Base-by-base conservation (phyloP, 2,888 invertebrate species). In the Pemphredon lugubris region DNA sequence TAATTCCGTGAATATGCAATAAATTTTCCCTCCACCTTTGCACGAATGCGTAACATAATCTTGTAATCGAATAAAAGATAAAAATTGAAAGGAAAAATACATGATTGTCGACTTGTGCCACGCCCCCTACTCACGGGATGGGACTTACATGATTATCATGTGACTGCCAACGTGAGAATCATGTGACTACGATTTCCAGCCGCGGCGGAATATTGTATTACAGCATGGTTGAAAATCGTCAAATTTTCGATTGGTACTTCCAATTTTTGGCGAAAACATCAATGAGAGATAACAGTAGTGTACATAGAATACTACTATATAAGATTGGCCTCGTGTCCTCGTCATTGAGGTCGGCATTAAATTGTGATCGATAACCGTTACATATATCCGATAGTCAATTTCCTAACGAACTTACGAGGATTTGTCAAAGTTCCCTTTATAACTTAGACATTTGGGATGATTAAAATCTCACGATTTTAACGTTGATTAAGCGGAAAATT, bases 121-220 rank as follows among this genome's bases (percentile, higher is more conserved):
- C 89, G 87, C 88, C 85, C 88, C 82, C 80, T 71, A 79, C 77
- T 82, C 81, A 79, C 80, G 80, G 57, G 82, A 82, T 83, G 86
- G 83, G 84, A 87, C 87, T 88, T 87, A 84, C 83, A 83, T 81
- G 86, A 87, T 81, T 83, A 86, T 89, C 89, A 89, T 89, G 89
- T 89, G 89, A 89, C 88, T 81, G 84, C 85, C 87, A 89, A 87
- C 87, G 86, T 88, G 88, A 88, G 84, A 84, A 85, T 88, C 89
- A 89, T 88, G 88, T 89, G 89, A 89, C 86, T 83, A 40, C 64
- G 51, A 59, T 66, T 67, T 80, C 67, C 80, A 69, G 71, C 42
- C 81, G 84, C 82, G 84, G 83, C 75, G 77, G 72, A 69, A 74
- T 63, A 42, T 44, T 50, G 39, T 26, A 14, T 40, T 20, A 30